Percentiles rank a stretch among this genome's conserved stretches.
Evolutionary conservation across 2,888 invertebrate genomes (phyloP).

Genomic region (Epirrhoe alternata): DNA sequence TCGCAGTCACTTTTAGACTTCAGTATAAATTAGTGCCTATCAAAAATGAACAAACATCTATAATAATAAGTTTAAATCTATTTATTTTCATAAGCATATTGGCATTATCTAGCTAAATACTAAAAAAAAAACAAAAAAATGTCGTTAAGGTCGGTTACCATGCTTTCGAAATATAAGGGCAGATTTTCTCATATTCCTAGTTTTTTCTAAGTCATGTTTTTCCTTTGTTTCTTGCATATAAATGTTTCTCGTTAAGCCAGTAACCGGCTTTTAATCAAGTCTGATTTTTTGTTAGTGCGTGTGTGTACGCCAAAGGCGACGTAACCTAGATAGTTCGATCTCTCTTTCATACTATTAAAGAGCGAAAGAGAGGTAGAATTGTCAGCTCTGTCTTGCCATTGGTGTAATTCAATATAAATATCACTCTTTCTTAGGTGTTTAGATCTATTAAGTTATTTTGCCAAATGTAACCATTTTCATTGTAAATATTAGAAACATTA

Average conservation of each 20-base stretch:
- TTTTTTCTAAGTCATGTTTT: constrained; percentile 34
- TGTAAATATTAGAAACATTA: constrained; percentile 73
- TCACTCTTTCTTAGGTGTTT: constrained; percentile 47
- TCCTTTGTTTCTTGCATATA: constrained; percentile 16
- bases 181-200: constrained; percentile 38
- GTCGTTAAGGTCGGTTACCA: constrained; percentile 49
- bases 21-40: constrained; percentile 46
- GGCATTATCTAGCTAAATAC: constrained; percentile 46
- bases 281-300: constrained; percentile 51
- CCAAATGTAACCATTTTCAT: constrained; percentile 72
- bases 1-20: constrained; percentile 28
- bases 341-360: constrained; percentile 22
- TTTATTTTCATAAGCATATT: constrained; percentile 47
- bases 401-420: constrained; percentile 32
- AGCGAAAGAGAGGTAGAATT: constrained; percentile 29
- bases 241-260: constrained; percentile 43
- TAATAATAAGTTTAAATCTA: constrained; percentile 46
- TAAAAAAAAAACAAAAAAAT: constrained; percentile 34
- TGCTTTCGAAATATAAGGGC: constrained; percentile 42
- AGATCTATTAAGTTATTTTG: constrained; percentile 75
- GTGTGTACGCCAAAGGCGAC: constrained; percentile 37
- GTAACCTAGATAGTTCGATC: constrained; percentile 23
- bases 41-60: constrained; percentile 48
- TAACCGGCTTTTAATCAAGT: constrained; percentile 54
- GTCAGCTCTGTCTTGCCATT: constrained; percentile 36